Conservation (phyloP, 2,113 vertebrate species). For the Prunella himalayana region DNA sequence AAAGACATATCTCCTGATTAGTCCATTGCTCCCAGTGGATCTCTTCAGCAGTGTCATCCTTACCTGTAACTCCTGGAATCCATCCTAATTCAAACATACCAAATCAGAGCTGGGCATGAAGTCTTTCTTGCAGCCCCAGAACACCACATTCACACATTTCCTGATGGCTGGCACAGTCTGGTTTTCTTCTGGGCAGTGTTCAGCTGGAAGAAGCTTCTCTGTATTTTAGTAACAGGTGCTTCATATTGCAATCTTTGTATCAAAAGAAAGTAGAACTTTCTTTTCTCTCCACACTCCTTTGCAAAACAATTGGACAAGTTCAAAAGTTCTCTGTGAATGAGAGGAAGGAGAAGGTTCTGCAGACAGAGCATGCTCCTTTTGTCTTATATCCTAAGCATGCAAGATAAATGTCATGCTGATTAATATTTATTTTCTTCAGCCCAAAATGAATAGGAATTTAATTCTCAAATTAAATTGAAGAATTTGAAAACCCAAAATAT, state of each 20-base stretch:
- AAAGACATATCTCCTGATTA: background rate
- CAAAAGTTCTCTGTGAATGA: background rate
- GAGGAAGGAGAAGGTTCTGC: background rate
- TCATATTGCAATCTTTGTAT: background rate
- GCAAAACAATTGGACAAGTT: background rate
- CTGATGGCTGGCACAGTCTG: background rate
- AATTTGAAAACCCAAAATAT: constrained; percentile 33
- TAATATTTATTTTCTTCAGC: constrained; percentile 13
- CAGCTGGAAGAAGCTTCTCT: background rate
- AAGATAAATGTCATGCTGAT: constrained; percentile 8
- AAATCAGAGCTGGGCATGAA: background rate
- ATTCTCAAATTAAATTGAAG: constrained; percentile 43
- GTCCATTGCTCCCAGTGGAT: background rate
- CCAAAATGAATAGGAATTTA: constrained; percentile 46
- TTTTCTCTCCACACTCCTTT: background rate
- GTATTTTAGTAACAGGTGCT: background rate
- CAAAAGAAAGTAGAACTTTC: background rate
- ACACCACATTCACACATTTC: background rate
- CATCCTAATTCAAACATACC: background rate
- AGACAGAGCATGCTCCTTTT: background rate
- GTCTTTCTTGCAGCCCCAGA: background rate
- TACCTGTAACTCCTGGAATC: background rate
- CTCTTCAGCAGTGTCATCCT: background rate
- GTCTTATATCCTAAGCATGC: background rate
- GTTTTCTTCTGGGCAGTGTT: background rate